phyloP scores from a whole-genome alignment of 64 coral and sea anemone species.

The Pachyseris speciosa region DNA sequence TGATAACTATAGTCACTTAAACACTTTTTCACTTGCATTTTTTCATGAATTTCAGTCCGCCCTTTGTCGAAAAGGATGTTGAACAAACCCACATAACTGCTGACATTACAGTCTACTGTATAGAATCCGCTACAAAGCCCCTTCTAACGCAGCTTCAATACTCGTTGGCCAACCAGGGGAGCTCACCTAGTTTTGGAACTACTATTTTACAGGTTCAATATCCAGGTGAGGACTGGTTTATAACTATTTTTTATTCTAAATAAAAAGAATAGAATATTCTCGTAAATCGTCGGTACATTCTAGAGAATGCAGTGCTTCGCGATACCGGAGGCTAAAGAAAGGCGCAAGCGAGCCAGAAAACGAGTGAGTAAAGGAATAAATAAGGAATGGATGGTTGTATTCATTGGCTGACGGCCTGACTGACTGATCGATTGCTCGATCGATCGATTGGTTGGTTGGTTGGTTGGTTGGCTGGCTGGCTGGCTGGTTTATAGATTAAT shows the following conservation, averaged over 20 bases:
- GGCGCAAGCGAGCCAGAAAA: no score
- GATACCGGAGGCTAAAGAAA: no score
- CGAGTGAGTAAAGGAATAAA: no score
- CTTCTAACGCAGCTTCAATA: neutral
- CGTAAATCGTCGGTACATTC: no score
- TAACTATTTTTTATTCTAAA: neutral
- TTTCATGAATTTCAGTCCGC: neutral
- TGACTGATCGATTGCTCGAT: no score
- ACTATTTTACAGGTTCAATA: neutral
- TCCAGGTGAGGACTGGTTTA: neutral
- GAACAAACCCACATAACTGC: neutral
- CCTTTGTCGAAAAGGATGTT: neutral
- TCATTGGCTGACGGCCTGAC: no score
- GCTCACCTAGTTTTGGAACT: neutral
- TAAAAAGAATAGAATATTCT: neutral
- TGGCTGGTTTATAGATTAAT: no score
- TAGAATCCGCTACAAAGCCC: neutral
- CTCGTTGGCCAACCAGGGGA: neutral
- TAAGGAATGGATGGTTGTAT: no score
- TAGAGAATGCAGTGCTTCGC: no score
- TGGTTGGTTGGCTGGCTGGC: no score
- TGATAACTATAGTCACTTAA: no score
- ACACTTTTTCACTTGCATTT: neutral
- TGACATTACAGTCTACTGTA: conserved; percentile 1
- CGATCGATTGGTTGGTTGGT: no score